Evolutionary conservation across 2,797 vertebrate species (phyloP).

Genomic region (Mormyrops attenuatus): DNA sequence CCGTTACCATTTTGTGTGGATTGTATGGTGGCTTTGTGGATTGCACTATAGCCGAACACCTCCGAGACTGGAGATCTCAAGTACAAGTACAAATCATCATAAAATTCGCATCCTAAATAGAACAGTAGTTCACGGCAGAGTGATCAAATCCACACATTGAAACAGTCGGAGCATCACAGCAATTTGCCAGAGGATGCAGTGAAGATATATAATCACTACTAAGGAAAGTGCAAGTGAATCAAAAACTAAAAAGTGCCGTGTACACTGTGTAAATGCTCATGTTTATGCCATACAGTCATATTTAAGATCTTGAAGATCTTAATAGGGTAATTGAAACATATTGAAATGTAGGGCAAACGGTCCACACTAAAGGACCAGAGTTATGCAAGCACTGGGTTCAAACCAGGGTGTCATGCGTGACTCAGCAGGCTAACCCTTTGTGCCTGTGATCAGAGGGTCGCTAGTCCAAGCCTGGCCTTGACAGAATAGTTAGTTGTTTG

Average conservation of each 20-base stretch:
- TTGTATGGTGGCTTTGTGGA: neutral
- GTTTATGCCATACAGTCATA: neutral
- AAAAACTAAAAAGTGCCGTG: neutral
- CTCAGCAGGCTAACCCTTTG: neutral
- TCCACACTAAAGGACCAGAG: neutral
- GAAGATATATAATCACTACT: neutral
- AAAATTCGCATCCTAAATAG: neutral
- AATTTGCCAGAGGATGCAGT: neutral
- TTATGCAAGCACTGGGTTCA: neutral
- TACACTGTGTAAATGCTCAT: neutral
- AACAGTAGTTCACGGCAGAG: neutral
- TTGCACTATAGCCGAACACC: neutral
- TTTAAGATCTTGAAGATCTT: neutral
- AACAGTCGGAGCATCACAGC: neutral
- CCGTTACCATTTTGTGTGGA: neutral
- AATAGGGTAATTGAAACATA: neutral
- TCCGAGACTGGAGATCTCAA: neutral
- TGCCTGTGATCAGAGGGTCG: neutral
- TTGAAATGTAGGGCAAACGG: neutral
- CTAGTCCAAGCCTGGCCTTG: neutral
- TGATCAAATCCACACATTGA: neutral
- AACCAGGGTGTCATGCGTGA: neutral
- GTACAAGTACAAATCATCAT: neutral
- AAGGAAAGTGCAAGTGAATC: neutral
- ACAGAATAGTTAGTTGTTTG: neutral